Percentiles rank a stretch among this genome's conserved stretches.
These are phyloP conservation scores for Tylochromis polylepis DNA, from an alignment of 2,113 vertebrate species.

Conservation along the genomic window DNA sequence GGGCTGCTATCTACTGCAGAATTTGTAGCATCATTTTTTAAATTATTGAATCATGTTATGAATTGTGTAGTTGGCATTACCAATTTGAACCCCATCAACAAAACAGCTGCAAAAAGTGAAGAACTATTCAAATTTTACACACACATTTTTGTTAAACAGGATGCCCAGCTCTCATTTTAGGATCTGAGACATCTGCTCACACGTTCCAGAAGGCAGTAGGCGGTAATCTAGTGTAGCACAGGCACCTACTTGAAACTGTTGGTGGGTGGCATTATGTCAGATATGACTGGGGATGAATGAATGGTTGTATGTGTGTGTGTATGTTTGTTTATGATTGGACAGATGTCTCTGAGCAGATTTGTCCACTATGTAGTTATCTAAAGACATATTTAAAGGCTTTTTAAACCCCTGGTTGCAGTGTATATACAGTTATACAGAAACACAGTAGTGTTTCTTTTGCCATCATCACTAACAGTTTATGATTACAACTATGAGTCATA, in stretches of 20 bases:
- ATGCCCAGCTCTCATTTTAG: neutral
- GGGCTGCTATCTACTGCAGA: neutral
- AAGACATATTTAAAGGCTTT: neutral
- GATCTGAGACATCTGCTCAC: conserved; percentile 11
- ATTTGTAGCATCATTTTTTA: neutral
- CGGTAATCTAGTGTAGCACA: neutral
- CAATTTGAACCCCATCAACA: neutral
- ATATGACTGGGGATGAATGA: neutral
- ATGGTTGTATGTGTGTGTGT: neutral
- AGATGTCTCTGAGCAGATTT: neutral
- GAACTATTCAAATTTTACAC: neutral
- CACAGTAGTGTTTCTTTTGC: neutral
- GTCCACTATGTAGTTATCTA: neutral
- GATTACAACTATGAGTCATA: neutral
- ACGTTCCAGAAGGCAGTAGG: neutral
- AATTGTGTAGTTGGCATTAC: neutral
- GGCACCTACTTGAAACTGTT: conserved; percentile 23
- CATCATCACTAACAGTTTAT: neutral
- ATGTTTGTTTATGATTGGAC: neutral
- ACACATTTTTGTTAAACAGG: neutral
- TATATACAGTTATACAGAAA: neutral
- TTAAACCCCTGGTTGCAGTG: neutral
- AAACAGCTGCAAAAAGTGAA: neutral
- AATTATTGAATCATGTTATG: neutral
- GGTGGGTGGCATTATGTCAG: neutral